Evolutionary conservation across 92 coral and sea anemone genomes (phyloP).

Genomic region (Epizoanthus illoricatus): DNA sequence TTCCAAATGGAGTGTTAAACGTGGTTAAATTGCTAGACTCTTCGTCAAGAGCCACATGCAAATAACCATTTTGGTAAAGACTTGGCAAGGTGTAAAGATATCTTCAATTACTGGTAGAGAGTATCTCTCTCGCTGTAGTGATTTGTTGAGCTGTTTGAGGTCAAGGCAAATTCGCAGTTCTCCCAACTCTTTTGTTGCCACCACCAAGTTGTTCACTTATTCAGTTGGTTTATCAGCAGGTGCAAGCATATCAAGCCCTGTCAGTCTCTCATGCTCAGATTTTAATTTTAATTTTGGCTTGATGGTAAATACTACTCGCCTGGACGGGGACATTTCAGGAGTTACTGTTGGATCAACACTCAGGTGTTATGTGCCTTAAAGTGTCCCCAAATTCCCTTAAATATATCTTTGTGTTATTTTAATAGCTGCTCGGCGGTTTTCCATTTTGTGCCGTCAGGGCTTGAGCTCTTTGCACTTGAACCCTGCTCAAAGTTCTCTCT

Average conservation of each 20-base stretch:
- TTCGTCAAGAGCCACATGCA: conserved; percentile 32
- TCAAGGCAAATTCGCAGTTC: conserved; percentile 28
- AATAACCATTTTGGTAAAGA: conserved; percentile 28
- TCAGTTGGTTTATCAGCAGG: conserved; percentile 38
- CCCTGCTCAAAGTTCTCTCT: no score
- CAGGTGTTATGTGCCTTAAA: background rate
- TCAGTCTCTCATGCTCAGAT: no score
- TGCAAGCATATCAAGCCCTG: conserved; percentile 11
- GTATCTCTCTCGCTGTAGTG: conserved; percentile 18
- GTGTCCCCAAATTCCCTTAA: conserved; percentile 31
- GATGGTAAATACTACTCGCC: background rate
- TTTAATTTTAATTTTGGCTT: no score
- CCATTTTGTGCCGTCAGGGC: no score
- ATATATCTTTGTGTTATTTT: background rate
- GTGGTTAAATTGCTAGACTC: conserved; percentile 36
- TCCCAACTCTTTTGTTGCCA: conserved; percentile 10
- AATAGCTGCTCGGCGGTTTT: no score
- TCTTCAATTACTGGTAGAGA: conserved; percentile 17
- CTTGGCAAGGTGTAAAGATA: conserved; percentile 17
- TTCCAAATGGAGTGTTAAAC: conserved; percentile 24
- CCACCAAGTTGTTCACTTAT: conserved; percentile 36
- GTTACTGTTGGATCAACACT: background rate
- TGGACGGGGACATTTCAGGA: conserved; percentile 1
- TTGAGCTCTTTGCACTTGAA: no score
- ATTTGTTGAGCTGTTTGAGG: conserved; percentile 15